A percentile compares a stretch with the other conserved stretches of the same genome.
Conservation (phyloP, 2,888 invertebrate genomes). For the Drosophila tanythrix region DNA sequence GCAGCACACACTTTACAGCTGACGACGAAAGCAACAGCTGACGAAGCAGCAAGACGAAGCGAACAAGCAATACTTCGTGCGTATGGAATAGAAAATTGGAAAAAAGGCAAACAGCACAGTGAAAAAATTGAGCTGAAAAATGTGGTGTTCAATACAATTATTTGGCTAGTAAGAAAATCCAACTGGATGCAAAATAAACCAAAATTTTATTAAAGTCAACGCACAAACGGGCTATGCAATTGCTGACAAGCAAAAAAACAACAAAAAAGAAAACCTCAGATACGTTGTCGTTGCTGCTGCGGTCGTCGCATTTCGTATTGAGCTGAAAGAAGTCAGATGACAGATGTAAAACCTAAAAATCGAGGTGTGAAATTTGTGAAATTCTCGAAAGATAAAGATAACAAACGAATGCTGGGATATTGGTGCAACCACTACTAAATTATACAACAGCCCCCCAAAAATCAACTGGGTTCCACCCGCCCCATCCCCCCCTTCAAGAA, state of each 20-base stretch:
- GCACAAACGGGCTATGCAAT: slow-evolving; percentile 48
- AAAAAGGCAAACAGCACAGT: slow-evolving; percentile 58
- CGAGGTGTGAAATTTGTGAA: slow-evolving; percentile 63
- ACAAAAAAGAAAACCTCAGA: slow-evolving; percentile 13
- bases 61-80: slow-evolving; percentile 62
- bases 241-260: slow-evolving; percentile 22
- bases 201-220: slow-evolving; percentile 26
- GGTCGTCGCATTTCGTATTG: slow-evolving; percentile 61
- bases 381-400: slow-evolving; percentile 51
- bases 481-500: slow-evolving; percentile 49
- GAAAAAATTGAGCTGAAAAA: slow-evolving; percentile 63
- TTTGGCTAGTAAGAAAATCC: slow-evolving; percentile 25
- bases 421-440: slow-evolving; percentile 63
- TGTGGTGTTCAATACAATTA: slow-evolving; percentile 58
- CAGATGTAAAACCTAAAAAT: slow-evolving; percentile 57
- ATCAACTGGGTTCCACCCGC: slow-evolving; percentile 40
- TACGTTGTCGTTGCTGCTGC: slow-evolving; percentile 60
- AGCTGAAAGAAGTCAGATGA: slow-evolving; percentile 54
- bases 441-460: slow-evolving; percentile 63
- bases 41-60: slow-evolving; percentile 60
- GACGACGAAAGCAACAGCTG: slow-evolving; percentile 65
- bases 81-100: slow-evolving; percentile 66
- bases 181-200: slow-evolving; percentile 28
- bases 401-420: slow-evolving; percentile 48
- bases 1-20: slow-evolving; percentile 52